A percentile compares a stretch with the other conserved stretches of the same genome.
Evolutionary conservation across 1,140 invertebrate genomes (phyloP).

Genomic region (Vanessa tameamea): DNA sequence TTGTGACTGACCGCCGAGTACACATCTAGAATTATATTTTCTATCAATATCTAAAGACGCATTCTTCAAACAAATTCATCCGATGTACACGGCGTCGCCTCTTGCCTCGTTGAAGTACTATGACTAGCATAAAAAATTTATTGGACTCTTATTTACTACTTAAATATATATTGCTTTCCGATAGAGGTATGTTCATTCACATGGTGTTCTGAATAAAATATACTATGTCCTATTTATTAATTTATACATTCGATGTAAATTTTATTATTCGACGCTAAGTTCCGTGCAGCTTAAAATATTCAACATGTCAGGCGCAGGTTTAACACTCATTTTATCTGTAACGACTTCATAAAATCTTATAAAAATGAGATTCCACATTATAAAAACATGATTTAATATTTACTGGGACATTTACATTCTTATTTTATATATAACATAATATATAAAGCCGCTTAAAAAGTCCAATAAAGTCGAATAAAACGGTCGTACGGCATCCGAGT

Average conservation of each 20-base stretch:
- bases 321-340: conserved; percentile 7
- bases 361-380: conserved; percentile 44
- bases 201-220: not conserved
- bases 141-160: conserved; percentile 43
- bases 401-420: conserved; percentile 11
- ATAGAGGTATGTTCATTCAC: conserved; percentile 7
- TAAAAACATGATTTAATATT: conserved; percentile 38
- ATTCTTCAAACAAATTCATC: conserved; percentile 3
- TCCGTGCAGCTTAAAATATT: not conserved
- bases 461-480: conserved; percentile 43
- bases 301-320: not conserved
- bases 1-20: conserved; percentile 6
- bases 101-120: conserved; percentile 41
- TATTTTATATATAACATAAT: not conserved
- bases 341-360: conserved; percentile 19
- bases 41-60: not conserved
- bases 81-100: conserved; percentile 23
- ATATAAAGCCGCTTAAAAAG: conserved; percentile 19
- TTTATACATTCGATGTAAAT: conserved; percentile 31
- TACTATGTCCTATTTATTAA: conserved; percentile 14
- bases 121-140: conserved; percentile 54
- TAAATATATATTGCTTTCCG: conserved; percentile 20
- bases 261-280: conserved; percentile 10
- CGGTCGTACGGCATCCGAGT: conserved; percentile 41
- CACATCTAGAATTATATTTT: not conserved